Evolutionary conservation across 2,113 vertebrate species (phyloP), one percentile per base, ranked within the genome.

Genomic region (Myocastor coypus): DNA sequence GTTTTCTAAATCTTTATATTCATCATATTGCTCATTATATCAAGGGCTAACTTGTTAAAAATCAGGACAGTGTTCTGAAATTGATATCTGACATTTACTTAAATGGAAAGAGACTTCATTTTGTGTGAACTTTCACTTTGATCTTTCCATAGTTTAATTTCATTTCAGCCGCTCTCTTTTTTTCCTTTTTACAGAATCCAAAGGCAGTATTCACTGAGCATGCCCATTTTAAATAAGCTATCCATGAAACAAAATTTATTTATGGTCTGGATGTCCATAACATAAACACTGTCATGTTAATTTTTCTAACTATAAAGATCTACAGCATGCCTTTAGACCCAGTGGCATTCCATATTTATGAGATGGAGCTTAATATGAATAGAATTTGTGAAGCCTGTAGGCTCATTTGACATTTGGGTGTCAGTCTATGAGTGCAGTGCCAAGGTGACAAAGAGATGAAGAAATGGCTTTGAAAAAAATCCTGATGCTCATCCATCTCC

Each of bases 1-100:
- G 66, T 89, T 94, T 84, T 64, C 95, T 96, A 61, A 77, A 87
- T 92, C 55, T 86, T 95, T 95, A 87, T 92, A 94, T 94, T 96
- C 93, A 96, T 83, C 52, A 77, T 84, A 80, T 61, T 93, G 83
- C 30, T 61, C 55, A 88, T 75, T 69, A 14, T 84, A 63, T 75
- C 88, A 42, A 69, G 24, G 84, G 30, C 59, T 92, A 42, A 93
- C 20, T 96, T 96, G 69, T 93, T 95, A 86, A 95, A 85, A 97
- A 87, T 87, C 78, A 96, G 26, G 28, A 90, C 30, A 71, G 24
- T 94, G 66, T 95, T 93, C 93, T 64, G 87, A 97, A 97, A 97
- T 71, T 80, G 94, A 96, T 95, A 96, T 63, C 87, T 97, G 97
- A 97, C 94, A 97, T 98, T 98, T 97, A 97, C 93, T 95, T 96